Conservation (phyloP, 2,113 vertebrate species). For the Pteronura brasiliensis region DNA sequence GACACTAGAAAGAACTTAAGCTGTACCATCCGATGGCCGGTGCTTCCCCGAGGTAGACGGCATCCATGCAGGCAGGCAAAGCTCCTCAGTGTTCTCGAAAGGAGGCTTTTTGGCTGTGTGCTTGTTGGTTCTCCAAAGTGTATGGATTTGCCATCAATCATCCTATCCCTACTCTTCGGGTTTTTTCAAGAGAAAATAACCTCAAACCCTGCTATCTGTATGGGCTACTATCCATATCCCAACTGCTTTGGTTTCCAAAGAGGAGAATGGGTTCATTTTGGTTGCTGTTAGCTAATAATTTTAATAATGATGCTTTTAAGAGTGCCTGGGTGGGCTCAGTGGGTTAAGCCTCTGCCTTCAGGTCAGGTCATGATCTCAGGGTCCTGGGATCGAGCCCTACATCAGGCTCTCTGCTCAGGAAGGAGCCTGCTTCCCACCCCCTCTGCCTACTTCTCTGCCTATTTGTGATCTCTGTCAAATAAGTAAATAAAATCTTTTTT, state of each 20-base stretch:
- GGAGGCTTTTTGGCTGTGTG: not conserved
- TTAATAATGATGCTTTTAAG: not conserved
- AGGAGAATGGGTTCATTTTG: not conserved
- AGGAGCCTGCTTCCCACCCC: no score
- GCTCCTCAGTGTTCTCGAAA: not conserved
- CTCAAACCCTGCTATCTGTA: not conserved
- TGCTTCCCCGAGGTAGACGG: not conserved
- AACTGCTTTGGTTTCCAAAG: not conserved
- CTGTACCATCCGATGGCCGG: not conserved
- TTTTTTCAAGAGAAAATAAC: not conserved
- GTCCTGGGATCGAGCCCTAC: no score
- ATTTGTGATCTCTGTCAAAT: no score
- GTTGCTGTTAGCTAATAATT: not conserved
- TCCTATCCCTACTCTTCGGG: not conserved
- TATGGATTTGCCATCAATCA: not conserved
- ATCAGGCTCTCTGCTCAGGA: no score
- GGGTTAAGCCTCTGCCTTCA: no score
- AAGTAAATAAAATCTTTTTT: no score
- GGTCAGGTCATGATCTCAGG: no score
- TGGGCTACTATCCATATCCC: not conserved
- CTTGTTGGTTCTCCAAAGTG: not conserved
- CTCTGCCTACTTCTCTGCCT: no score
- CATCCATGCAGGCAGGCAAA: not conserved
- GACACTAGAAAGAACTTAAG: not conserved
- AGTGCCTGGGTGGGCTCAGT: no score